A percentile compares a stretch with the other conserved stretches of the same genome.
These are phyloP conservation scores for Zophobas atratus DNA, from an alignment of 1,140 invertebrate genomes.

Conservation along the genomic window DNA sequence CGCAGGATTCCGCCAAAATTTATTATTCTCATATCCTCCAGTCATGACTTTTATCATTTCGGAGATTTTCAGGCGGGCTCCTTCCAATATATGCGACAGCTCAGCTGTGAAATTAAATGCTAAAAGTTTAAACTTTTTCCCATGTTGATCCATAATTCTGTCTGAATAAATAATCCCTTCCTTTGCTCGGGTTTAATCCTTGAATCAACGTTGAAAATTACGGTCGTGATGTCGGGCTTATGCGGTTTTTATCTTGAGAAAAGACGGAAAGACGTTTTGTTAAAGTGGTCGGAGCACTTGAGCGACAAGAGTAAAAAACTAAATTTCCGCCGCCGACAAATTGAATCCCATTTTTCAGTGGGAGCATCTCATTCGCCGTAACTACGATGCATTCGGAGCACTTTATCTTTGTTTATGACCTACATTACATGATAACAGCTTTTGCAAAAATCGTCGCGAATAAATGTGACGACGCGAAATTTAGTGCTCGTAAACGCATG, in stretches of 20 bases:
- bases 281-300: constrained; percentile 23
- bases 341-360: constrained; percentile 51
- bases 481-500: neutral
- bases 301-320: constrained; percentile 44
- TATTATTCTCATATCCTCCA: constrained; percentile 49
- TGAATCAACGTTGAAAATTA: neutral
- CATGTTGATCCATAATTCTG: constrained; percentile 2
- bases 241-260: constrained; percentile 21
- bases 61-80: constrained; percentile 4
- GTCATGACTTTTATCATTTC: constrained; percentile 51
- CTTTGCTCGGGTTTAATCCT: constrained; percentile 7
- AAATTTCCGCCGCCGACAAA: constrained; percentile 51
- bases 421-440: constrained; percentile 46
- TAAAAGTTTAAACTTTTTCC: constrained; percentile 50
- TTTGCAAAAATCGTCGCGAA: constrained; percentile 34
- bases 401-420: constrained; percentile 46
- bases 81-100: constrained; percentile 50
- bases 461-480: constrained; percentile 19
- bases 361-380: constrained; percentile 38
- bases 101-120: constrained; percentile 58
- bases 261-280: constrained; percentile 15
- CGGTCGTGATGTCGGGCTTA: neutral
- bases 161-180: constrained; percentile 26
- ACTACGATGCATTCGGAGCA: constrained; percentile 26
- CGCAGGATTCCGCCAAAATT: constrained; percentile 33